Evolutionary conservation across 2,888 invertebrate species (phyloP), one percentile per base, ranked within the genome.

Genomic region (Steinernema hermaphroditum): DNA sequence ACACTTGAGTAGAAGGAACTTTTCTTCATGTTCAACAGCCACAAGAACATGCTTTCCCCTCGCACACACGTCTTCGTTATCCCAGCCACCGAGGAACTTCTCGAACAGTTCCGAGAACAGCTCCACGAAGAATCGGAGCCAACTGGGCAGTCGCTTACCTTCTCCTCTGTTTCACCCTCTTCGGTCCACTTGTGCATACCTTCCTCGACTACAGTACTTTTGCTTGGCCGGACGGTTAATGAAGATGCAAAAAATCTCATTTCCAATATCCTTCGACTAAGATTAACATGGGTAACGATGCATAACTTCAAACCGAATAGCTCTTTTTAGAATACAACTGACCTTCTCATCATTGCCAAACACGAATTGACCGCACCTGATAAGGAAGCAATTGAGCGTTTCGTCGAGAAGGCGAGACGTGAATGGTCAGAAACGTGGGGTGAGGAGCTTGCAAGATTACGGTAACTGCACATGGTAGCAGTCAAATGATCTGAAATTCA

Each of bases 51-150:
- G 37, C 12, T 12, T 37, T 37, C 37, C 37, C 6, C 37, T 37
- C 37, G 12, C n/a, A 6, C 46, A 19, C 4, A 29, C 1, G 62
- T 62, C 34, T 62, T 27, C 29, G 29, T 62, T 6, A 29, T 62
- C 29, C 14, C 62, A 9, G 16, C 62, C 32, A 62, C 29, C 32
- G 62, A 62, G 27, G 62, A 62, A 2, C 29, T 62, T 24, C 34
- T 62, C 32, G 62, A 62, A n/a, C 62, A 62, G 29, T 16, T 62
- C 14, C 62, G 62, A 16, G 62, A 62, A 2, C 32, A 62, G 29
- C 1, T 62, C 27, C 29, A 62, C 29, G 9, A 34, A 19, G 29
- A 29, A 1, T 27, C 22, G 9, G 62, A 8, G 19, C 32, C 32
- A 1, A 8, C 62, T 1, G 32, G 27, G 9, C 9, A 46, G 16